Evolutionary conservation across 2,797 vertebrate species (phyloP), one percentile per base, ranked within the genome.

Genomic region (Passerculus sandwichensis): DNA sequence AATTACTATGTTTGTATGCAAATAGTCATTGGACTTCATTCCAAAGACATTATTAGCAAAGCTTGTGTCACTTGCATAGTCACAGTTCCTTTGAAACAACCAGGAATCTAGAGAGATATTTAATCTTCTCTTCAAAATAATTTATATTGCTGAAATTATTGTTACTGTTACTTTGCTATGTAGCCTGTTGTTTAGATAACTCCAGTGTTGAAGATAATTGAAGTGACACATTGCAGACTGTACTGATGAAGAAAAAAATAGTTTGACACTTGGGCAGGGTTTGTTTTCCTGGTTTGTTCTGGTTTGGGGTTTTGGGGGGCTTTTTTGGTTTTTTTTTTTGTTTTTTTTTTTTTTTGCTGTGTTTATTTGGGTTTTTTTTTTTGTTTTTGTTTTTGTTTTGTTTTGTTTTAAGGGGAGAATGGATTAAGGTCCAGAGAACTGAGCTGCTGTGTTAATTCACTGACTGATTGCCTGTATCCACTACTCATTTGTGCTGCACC

Each of bases 31-130:
- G 65, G n/a, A 84, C 29, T 70, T 17, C 47, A 29, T 54, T 89
- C 34, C 34, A 84, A 75, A 91, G n/a, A 51, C 91, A 80, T 47
- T 53, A 89, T 73, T 93, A 83, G 23, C n/a, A 75, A 76, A 85
- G 27, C 32, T 51, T 42, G 26, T 65, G 61, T 60, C 36, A 72
- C 54, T 76, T 96, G 16, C 32, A 51, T n/a, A 89, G 48, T 29
- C 34, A 34, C 47, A 66, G 21, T 85, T 92, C 45, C 71, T 66
- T 64, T 36, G 18, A 84, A 75, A 72, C 65, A 80, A 88, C 34
- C 47, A 65, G 13, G 12, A 75, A 13, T 40, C 62, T 62, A 61
- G 53, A 94, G 22, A 60, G 82, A 91, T 77, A 61, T 16, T 29
- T 86, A 38, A 40, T 34, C 30, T 60, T 95, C 94, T 89, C 59